phyloP scores from a whole-genome alignment of 2,797 vertebrate species.

The Pseudochirops corinnae region DNA sequence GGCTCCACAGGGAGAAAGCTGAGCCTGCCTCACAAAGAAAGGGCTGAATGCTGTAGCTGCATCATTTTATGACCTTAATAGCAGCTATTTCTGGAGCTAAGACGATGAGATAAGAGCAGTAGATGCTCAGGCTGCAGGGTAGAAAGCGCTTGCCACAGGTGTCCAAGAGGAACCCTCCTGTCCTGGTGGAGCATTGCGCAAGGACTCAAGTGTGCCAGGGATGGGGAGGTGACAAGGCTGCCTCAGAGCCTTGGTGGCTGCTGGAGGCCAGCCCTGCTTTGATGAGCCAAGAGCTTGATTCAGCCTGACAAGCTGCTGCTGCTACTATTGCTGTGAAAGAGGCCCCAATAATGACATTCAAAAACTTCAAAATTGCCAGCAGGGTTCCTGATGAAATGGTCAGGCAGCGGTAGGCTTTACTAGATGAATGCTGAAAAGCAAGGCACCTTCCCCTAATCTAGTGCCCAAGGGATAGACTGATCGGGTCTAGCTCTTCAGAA shows the following conservation, averaged over 20 bases:
- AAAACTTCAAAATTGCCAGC: constrained; percentile 69
- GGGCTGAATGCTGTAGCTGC: neutral
- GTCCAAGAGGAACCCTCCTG: neutral
- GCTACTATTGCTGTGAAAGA: constrained; percentile 41
- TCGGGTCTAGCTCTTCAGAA: neutral
- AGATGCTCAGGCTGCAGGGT: neutral
- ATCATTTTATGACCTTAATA: neutral
- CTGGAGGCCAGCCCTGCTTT: constrained; percentile 32
- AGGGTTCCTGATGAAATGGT: constrained; percentile 33
- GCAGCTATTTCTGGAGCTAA: neutral
- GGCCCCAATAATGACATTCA: constrained; percentile 68
- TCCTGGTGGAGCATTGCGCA: neutral
- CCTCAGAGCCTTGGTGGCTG: neutral
- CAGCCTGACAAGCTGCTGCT: constrained; percentile 62
- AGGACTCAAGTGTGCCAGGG: neutral
- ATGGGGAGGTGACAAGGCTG: neutral
- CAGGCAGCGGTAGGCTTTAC: constrained; percentile 33
- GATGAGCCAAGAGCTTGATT: constrained; percentile 60
- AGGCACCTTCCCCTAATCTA: neutral
- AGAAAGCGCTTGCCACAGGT: neutral
- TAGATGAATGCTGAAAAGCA: neutral
- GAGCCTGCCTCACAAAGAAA: neutral
- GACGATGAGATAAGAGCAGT: neutral
- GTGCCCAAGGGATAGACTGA: neutral
- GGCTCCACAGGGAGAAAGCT: neutral